These are phyloP conservation scores for Dendroctonus ponderosae DNA, from an alignment of 1,140 invertebrate species.

Conservation along the genomic window DNA sequence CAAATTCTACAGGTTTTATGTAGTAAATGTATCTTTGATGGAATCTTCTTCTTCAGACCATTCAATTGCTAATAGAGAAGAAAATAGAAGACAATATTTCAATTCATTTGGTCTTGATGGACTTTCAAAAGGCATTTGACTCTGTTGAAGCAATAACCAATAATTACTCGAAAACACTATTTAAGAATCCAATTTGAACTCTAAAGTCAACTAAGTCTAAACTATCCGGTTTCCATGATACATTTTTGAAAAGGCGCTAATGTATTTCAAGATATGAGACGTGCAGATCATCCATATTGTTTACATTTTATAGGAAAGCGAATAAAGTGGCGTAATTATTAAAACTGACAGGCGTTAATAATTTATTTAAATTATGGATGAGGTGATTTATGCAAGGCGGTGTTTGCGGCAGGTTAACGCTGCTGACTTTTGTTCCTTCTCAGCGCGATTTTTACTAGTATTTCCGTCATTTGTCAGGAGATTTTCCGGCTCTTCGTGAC, in stretches of 20 bases:
- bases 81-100: too few relatives aligned
- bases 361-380: constrained; percentile 22
- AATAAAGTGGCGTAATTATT: constrained; percentile 5
- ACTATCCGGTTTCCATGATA: background rate
- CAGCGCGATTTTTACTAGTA: constrained; percentile 1
- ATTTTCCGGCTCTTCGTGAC: background rate
- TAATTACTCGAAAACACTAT: background rate
- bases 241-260: background rate
- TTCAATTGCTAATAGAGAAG: too few relatives aligned
- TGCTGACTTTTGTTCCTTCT: constrained; percentile 1
- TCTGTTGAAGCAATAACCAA: too few relatives aligned
- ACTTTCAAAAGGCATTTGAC: too few relatives aligned
- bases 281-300: background rate
- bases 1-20: too few relatives aligned
- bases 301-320: background rate
- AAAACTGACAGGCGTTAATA: constrained; percentile 17
- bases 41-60: too few relatives aligned
- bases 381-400: constrained; percentile 12
- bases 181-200: background rate
- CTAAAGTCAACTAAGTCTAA: background rate
- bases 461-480: background rate
- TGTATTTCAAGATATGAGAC: background rate
- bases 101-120: too few relatives aligned
- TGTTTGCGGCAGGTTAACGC: constrained; percentile 8
- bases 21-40: too few relatives aligned